phyloP scores from a whole-genome alignment of 2,888 invertebrate species.

The Nephrotoma guestfalica region DNA sequence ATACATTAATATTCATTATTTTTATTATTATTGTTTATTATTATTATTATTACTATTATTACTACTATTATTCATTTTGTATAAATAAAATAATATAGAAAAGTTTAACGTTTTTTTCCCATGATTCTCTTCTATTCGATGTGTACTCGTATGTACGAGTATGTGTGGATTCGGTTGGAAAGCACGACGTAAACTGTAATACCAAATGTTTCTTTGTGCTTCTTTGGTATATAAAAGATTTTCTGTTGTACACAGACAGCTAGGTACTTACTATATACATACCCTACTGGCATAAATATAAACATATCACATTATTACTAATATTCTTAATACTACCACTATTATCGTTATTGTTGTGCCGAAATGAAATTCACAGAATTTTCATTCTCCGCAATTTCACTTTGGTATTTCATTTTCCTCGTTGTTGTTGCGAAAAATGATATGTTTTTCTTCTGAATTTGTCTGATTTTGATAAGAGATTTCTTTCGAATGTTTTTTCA shows the following conservation, averaged over 20 bases:
- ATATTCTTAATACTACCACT: neutral
- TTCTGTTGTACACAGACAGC: neutral
- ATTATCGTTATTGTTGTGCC: neutral
- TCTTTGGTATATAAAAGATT: neutral
- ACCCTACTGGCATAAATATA: neutral
- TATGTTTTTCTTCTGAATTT: neutral
- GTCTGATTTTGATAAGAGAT: neutral
- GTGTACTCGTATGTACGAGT: neutral
- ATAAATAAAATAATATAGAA: neutral
- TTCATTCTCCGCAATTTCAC: neutral
- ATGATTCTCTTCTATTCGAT: neutral
- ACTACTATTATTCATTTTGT: neutral
- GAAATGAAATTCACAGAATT: neutral
- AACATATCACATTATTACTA: neutral
- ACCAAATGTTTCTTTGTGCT: neutral
- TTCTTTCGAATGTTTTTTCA: neutral
- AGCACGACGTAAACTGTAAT: neutral
- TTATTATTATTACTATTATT: neutral
- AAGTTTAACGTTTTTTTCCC: neutral
- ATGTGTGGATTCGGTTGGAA: neutral
- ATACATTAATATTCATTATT: neutral
- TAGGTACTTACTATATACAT: neutral
- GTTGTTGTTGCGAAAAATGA: neutral
- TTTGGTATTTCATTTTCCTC: neutral
- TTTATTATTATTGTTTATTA: neutral